Conservation (phyloP, 2,888 invertebrate genomes). For the Eurytoma adleriae region DNA sequence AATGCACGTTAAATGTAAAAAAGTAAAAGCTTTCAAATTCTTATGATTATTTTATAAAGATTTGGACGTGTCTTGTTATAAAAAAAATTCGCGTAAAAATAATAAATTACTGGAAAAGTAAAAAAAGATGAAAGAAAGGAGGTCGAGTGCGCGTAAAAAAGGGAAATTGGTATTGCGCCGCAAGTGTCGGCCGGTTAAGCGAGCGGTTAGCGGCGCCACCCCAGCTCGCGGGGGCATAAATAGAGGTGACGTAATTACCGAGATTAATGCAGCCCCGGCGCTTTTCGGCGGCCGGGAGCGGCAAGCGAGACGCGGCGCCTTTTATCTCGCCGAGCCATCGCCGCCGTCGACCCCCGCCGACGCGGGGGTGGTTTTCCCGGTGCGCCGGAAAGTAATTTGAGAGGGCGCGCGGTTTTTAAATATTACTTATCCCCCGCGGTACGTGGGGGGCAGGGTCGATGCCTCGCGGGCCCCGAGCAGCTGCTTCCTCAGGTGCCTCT, state of each 20-base stretch:
- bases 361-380: slow-evolving; percentile 37
- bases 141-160: slow-evolving; percentile 5
- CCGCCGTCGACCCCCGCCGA: slow-evolving; percentile 58
- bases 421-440: slow-evolving; percentile 69
- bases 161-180: slow-evolving; percentile 36
- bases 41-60: too few relatives aligned
- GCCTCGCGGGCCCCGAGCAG: slow-evolving; percentile 60
- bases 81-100: background rate
- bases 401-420: slow-evolving; percentile 68
- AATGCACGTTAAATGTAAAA: too few relatives aligned
- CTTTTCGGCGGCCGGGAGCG: slow-evolving; percentile 33
- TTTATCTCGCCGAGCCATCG: slow-evolving; percentile 66
- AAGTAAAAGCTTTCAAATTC: too few relatives aligned
- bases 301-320: slow-evolving; percentile 49
- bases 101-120: background rate
- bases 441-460: slow-evolving; percentile 34
- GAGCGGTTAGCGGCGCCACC: background rate
- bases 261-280: slow-evolving; percentile 71
- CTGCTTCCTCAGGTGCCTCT: slow-evolving; percentile 54
- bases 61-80: too few relatives aligned
- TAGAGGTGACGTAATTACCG: slow-evolving; percentile 73
- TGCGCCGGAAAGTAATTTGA: slow-evolving; percentile 70
- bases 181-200: slow-evolving; percentile 10
- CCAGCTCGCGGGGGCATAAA: slow-evolving; percentile 59
- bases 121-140: background rate